Base-by-base conservation (phyloP, 2,888 invertebrate species). In the Tubiluchus corallicola region DNA sequence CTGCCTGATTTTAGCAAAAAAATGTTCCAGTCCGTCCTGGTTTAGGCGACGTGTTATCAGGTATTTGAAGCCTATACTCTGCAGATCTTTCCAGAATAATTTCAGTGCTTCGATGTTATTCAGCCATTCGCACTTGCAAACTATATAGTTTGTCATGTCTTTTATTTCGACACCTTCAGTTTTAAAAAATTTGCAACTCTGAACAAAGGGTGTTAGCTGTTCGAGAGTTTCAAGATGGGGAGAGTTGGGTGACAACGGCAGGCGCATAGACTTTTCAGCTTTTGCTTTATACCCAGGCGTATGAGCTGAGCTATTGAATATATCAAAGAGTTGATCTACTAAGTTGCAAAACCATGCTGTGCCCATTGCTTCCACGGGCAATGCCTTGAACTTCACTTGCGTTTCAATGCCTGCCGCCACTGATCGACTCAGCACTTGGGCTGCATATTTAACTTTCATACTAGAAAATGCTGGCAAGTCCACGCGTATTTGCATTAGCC, bases 251-350 rank as follows among this genome's bases (percentile, higher is more conserved):
- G 9, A 9, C 29, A 29, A n/a, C 9, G 29, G 9, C 9, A 9
- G n/a, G 9, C n/a, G 9, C 9, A 29, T 9, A 9, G 9, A n/a
- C 29, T 29, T 29, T 29, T 9, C n/a, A n/a, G 9, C n/a, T n/a
- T n/a, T n/a, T n/a, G n/a, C n/a, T n/a, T n/a, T n/a, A n/a, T n/a
- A n/a, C n/a, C n/a, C n/a, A n/a, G n/a, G n/a, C 9, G 9, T 29
- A n/a, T 29, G n/a, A 9, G 29, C n/a, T 9, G 29, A 9, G n/a
- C 29, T 29, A n/a, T 29, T 29, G 29, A 29, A 29, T 9, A 9
- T 29, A n/a, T 29, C 29, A n/a, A 29, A 29, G 9, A 29, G 29
- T n/a, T 29, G 29, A 29, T 29, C 29, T n/a, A 29, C n/a, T 29
- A 9, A 9, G n/a, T 29, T 9, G n/a, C 9, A 9, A n/a, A 29